Conservation (phyloP, 2,113 vertebrate genomes). For the Piaya cayana region DNA sequence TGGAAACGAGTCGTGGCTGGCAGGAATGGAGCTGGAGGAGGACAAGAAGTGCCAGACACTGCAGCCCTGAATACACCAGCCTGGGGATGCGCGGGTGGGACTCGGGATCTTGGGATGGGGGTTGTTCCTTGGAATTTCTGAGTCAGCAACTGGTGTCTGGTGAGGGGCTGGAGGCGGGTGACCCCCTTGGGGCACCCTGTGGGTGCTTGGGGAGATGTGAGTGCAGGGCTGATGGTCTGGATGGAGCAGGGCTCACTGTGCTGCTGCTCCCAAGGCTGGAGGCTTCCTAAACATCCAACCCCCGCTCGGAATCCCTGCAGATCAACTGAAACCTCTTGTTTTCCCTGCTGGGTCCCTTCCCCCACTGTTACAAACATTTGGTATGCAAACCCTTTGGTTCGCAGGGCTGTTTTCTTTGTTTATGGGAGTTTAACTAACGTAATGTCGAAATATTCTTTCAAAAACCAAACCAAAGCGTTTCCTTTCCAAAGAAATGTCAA, state of each 20-base stretch:
- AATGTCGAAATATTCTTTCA: neutral
- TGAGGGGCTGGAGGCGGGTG: neutral
- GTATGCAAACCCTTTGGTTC: neutral
- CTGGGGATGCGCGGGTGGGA: neutral
- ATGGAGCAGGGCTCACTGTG: neutral
- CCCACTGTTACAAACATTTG: neutral
- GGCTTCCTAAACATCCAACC: neutral
- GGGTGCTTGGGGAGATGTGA: fast-evolving
- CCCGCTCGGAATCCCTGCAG: neutral
- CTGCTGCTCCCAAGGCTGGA: fast-evolving
- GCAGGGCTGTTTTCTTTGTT: neutral
- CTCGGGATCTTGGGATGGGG: neutral
- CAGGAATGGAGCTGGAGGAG: neutral
- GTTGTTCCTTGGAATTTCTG: neutral
- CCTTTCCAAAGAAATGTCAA: neutral
- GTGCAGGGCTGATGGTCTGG: neutral
- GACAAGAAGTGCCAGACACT: neutral
- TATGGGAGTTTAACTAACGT: neutral
- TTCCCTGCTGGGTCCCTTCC: neutral
- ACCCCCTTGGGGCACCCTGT: fast-evolving
- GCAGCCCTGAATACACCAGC: fast-evolving
- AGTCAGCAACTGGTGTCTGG: neutral
- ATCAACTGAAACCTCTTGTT: neutral
- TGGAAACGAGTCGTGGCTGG: neutral
- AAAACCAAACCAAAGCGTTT: neutral